phyloP scores from a whole-genome alignment of 2,888 invertebrate species.

The Petrolisthes manimaculis region DNA sequence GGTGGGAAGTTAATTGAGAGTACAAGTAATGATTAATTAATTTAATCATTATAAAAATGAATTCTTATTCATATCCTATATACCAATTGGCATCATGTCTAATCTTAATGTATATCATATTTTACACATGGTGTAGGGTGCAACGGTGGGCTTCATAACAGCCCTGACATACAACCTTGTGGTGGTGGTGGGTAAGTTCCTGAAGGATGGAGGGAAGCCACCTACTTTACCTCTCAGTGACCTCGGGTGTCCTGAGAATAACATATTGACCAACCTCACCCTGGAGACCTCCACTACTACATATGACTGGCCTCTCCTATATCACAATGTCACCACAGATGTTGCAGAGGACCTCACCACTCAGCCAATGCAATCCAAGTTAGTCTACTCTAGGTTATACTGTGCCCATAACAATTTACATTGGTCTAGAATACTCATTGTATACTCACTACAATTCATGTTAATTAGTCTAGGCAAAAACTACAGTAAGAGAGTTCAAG shows the following conservation, averaged over 20 bases:
- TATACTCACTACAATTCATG: no score
- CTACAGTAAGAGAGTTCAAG: no score
- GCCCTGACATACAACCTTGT: slow-evolving; percentile 39
- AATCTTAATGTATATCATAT: no score
- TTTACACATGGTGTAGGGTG: slow-evolving; percentile 14
- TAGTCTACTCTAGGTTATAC: no score
- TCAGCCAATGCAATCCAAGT: neutral
- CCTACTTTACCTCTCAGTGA: slow-evolving; percentile 8
- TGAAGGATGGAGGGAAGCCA: slow-evolving; percentile 17
- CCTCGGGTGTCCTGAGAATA: slow-evolving; percentile 24
- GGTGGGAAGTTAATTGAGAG: neutral
- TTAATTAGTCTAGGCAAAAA: no score
- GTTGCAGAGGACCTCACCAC: neutral
- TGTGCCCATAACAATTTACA: no score
- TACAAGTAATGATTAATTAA: neutral
- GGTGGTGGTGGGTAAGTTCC: slow-evolving; percentile 46
- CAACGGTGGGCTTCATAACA: slow-evolving; percentile 41
- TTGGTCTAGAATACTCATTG: no score
- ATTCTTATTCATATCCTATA: no score
- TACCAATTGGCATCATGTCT: no score
- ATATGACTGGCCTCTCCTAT: neutral
- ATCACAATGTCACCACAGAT: neutral
- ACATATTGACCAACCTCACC: neutral
- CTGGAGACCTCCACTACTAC: neutral
- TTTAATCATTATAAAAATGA: neutral